Conservation (phyloP, 1,140 invertebrate genomes). For the Grapholita molesta region DNA sequence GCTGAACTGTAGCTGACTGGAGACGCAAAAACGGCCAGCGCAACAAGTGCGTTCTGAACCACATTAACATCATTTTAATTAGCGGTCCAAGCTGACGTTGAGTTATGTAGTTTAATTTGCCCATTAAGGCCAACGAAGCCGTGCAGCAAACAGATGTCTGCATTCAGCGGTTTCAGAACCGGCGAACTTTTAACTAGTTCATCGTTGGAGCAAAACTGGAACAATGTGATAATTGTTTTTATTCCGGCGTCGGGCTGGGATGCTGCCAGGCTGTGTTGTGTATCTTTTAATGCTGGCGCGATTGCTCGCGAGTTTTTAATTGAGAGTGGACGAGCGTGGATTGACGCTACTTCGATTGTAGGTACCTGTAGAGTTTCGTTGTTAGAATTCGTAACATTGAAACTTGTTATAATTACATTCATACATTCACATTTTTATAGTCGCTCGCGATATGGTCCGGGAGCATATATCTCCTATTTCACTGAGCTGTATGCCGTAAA, state of each 20-base stretch:
- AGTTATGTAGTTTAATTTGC: not conserved
- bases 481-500: too few species aligned
- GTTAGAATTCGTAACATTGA: not conserved
- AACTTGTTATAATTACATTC: not conserved
- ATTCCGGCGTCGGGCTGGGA: conserved; percentile 9
- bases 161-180: not conserved
- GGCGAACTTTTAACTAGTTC: conserved; percentile 16
- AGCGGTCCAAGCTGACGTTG: conserved; percentile 2
- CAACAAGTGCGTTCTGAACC: not conserved
- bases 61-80: conserved; percentile 15
- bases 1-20: too few species aligned
- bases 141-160: conserved; percentile 5
- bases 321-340: not conserved
- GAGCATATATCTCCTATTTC: too few species aligned
- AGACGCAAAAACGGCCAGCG: not conserved
- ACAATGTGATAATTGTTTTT: conserved; percentile 17
- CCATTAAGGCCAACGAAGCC: not conserved
- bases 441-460: too few species aligned
- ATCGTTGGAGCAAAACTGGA: conserved; percentile 9
- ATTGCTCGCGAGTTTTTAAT: conserved; percentile 9
- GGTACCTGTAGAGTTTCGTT: not conserved
- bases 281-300: conserved; percentile 11
- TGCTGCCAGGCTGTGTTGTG: not conserved
- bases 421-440: too few species aligned
- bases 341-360: too few species aligned